These are phyloP conservation scores for Metallyticus violacea DNA, from an alignment of 2,888 invertebrate genomes.

Conservation along the genomic window DNA sequence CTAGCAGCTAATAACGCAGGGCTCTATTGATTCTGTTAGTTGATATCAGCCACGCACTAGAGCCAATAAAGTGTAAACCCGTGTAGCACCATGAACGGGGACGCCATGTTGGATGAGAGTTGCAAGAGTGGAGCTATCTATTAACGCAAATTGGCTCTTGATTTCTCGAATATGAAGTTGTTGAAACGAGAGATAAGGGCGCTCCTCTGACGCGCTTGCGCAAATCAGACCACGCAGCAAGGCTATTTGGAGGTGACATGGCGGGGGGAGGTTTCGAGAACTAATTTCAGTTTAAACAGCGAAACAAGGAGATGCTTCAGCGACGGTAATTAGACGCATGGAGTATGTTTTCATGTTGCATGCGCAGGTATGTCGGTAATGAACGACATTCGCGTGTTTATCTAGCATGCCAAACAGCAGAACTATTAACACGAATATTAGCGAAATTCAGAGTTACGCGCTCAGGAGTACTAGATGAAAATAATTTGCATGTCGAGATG, in stretches of 20 bases:
- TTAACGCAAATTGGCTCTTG: constrained; percentile 8
- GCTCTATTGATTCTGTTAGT: constrained; percentile 11
- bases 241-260: background rate
- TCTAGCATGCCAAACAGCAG: background rate
- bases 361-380: background rate
- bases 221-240: background rate
- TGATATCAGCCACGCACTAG: background rate
- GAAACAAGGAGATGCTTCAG: background rate
- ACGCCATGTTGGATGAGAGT: constrained; percentile 1
- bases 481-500: no score
- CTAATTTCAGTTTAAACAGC: background rate
- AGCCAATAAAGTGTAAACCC: constrained; percentile 9
- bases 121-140: background rate
- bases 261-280: background rate
- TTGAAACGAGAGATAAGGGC: background rate
- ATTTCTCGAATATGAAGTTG: background rate
- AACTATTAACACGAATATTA: background rate
- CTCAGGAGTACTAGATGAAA: no score
- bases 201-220: background rate
- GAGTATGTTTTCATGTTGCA: background rate
- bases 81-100: background rate
- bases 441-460: no score
- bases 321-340: background rate
- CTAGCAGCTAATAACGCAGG: background rate
- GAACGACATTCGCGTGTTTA: background rate